These are phyloP conservation scores for Phenacoccus solenopsis DNA, from an alignment of 1,140 invertebrate genomes.

Conservation along the genomic window DNA sequence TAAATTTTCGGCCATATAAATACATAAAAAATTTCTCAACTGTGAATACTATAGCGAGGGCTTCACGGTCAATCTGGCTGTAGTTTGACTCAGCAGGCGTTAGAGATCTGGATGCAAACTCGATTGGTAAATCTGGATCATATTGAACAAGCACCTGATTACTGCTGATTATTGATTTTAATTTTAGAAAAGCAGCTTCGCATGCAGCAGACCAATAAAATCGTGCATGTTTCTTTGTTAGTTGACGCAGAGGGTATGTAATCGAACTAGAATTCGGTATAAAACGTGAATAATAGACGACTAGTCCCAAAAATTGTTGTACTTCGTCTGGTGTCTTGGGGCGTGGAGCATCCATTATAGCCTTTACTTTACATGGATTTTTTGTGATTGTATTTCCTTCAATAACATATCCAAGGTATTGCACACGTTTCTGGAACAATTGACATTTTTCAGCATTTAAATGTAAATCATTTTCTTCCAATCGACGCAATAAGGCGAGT, in stretches of 20 bases:
- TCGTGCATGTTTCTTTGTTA: constrained; percentile 30
- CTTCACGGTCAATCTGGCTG: too few species aligned
- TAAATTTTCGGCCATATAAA: constrained; percentile 20
- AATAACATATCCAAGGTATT: constrained; percentile 28
- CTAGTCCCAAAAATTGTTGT: constrained; percentile 34
- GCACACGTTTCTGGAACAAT: constrained; percentile 18
- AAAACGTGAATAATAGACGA: constrained; percentile 37
- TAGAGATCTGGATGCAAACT: constrained; percentile 35
- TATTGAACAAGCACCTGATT: constrained; percentile 29
- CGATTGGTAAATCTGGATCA: constrained; percentile 33
- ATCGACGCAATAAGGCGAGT: not conserved
- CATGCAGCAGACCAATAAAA: constrained; percentile 21
- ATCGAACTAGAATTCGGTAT: too few species aligned
- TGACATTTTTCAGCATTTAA: constrained; percentile 22
- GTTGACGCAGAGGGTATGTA: too few species aligned
- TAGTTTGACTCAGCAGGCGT: constrained; percentile 30
- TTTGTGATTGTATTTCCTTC: constrained; percentile 28
- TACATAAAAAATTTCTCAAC: constrained; percentile 34
- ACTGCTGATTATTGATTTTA: constrained; percentile 28
- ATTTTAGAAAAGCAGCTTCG: constrained; percentile 27
- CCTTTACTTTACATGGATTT: constrained; percentile 32
- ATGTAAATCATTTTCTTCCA: constrained; percentile 19
- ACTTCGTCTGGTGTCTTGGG: constrained; percentile 29
- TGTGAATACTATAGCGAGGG: too few species aligned
- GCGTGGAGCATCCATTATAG: constrained; percentile 29